Evolutionary conservation across 2,888 invertebrate genomes (phyloP).

Genomic region (Podotricha telesiphe): DNA sequence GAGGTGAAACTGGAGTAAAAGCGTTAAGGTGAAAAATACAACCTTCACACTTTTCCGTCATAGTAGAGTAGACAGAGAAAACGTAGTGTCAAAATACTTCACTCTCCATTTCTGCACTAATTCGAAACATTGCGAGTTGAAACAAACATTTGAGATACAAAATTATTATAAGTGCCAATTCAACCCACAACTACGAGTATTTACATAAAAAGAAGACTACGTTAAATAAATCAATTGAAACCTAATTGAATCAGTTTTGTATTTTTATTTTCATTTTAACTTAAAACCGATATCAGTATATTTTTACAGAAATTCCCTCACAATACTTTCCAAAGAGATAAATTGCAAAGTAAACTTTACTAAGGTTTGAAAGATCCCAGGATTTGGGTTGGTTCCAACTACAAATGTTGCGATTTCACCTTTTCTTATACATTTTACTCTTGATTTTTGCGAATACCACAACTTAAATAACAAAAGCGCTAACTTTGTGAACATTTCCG

Average conservation of each 20-base stretch:
- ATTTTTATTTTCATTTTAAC: not conserved
- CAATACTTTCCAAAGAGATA: slow-evolving; percentile 16
- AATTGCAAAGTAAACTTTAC: slow-evolving; percentile 19
- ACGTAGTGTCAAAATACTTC: no score
- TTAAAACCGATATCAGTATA: not conserved
- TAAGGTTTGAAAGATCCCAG: slow-evolving; percentile 14
- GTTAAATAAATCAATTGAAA: no score
- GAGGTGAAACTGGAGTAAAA: no score
- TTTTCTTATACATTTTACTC: slow-evolving; percentile 20
- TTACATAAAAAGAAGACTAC: no score
- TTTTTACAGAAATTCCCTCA: slow-evolving; percentile 3
- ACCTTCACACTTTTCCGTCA: no score
- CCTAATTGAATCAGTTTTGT: not conserved
- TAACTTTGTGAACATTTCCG: not conserved
- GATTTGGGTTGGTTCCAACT: slow-evolving; percentile 21
- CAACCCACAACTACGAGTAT: no score
- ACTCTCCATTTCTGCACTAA: no score
- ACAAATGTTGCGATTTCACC: slow-evolving; percentile 24
- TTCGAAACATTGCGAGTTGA: no score
- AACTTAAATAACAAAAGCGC: slow-evolving; percentile 22
- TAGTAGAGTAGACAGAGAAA: no score
- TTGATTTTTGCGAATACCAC: slow-evolving; percentile 22
- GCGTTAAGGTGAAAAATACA: no score
- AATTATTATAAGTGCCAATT: no score
- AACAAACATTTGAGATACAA: no score